Percentiles rank a stretch among this genome's conserved stretches.
Conservation (phyloP, 2,113 vertebrate species). For the Pipa parva region DNA sequence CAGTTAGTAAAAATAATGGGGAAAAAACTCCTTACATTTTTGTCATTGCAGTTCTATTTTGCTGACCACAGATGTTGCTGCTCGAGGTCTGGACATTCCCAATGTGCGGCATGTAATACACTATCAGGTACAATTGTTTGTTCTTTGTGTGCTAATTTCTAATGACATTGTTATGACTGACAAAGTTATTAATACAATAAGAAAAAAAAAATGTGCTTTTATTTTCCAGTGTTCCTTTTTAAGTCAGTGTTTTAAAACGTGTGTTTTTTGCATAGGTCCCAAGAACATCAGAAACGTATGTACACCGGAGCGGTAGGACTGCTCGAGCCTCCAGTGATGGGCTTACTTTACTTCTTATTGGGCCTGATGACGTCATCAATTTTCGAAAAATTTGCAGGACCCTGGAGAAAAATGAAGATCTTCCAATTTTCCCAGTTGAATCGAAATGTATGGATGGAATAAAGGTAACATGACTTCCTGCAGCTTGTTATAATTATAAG, state of each 20-base stretch:
- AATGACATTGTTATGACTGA: too few relatives aligned
- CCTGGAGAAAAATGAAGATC: slow-evolving; percentile 81
- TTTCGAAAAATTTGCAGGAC: slow-evolving; percentile 88
- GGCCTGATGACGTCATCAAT: slow-evolving; percentile 85
- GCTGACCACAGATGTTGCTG: slow-evolving; percentile 93
- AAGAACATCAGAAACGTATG: slow-evolving; percentile 86
- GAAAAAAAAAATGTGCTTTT: too few relatives aligned
- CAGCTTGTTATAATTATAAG: too few relatives aligned
- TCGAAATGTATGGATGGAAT: slow-evolving; percentile 77
- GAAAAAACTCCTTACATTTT: neutral
- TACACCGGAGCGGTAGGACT: slow-evolving; percentile 90
- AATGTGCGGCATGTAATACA: slow-evolving; percentile 93
- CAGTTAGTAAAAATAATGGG: too few relatives aligned
- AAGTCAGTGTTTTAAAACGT: too few relatives aligned
- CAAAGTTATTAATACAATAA: too few relatives aligned
- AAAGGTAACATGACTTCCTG: slow-evolving; percentile 78
- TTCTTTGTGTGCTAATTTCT: too few relatives aligned
- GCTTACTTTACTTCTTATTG: slow-evolving; percentile 82
- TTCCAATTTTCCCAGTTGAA: slow-evolving; percentile 84
- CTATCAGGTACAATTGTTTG: slow-evolving; percentile 90
- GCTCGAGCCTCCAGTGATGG: slow-evolving; percentile 84
- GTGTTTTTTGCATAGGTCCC: slow-evolving; percentile 83
- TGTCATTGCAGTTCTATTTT: slow-evolving; percentile 76
- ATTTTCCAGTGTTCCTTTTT: too few relatives aligned
- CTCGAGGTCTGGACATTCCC: slow-evolving; percentile 93